Evolutionary conservation across 2,113 vertebrate species (phyloP).

Genomic region (Propithecus coquereli): DNA sequence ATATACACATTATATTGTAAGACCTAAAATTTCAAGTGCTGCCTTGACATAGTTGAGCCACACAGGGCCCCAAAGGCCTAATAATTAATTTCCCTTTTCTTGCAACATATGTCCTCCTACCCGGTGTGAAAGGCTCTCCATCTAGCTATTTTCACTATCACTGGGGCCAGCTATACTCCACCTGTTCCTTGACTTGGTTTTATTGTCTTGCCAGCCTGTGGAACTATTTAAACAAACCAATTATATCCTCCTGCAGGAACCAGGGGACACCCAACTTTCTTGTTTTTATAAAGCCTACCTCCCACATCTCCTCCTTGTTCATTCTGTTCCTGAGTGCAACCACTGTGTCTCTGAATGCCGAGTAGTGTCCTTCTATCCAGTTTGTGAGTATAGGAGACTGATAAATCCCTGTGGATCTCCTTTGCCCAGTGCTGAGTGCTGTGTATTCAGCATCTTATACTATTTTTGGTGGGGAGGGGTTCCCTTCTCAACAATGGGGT

Average conservation of each 20-base stretch:
- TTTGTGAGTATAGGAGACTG: background rate
- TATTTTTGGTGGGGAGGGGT: background rate
- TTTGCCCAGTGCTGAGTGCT: background rate
- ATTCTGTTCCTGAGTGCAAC: background rate
- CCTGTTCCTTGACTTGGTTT: background rate
- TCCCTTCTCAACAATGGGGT: background rate
- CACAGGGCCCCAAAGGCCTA: background rate
- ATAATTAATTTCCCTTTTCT: background rate
- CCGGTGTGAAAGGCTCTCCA: background rate
- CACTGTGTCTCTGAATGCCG: too few relatives aligned
- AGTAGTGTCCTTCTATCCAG: background rate
- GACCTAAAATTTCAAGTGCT: background rate
- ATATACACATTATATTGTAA: background rate
- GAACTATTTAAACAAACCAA: background rate
- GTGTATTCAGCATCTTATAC: background rate
- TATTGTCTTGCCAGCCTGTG: background rate
- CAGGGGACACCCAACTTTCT: background rate
- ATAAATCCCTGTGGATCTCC: background rate
- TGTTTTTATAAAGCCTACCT: background rate
- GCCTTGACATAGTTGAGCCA: background rate
- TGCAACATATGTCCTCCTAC: background rate
- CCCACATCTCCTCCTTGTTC: background rate
- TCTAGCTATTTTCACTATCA: background rate
- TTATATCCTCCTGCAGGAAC: background rate
- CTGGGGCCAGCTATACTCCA: background rate